Evolutionary conservation across 2,888 invertebrate species (phyloP).

Genomic region (Lycophotia porphyrea): DNA sequence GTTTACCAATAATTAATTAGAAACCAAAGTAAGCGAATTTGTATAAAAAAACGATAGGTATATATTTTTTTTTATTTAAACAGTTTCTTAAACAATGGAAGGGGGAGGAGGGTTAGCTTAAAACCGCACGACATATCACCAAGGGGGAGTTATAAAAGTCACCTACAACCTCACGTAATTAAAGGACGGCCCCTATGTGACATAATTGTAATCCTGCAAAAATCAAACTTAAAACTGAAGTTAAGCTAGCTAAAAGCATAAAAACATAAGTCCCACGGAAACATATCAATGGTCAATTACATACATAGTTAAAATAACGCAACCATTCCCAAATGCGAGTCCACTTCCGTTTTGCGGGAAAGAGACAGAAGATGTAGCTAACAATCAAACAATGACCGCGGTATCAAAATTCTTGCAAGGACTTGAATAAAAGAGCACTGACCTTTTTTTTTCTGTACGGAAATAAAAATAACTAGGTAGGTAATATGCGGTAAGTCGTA

Average conservation of each 20-base stretch:
- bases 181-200: neutral
- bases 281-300: constrained; percentile 4
- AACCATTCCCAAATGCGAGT: constrained; percentile 44
- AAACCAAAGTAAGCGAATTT: too few relatives aligned
- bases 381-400: constrained; percentile 51
- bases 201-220: neutral
- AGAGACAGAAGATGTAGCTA: constrained; percentile 33
- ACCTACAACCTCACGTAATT: neutral
- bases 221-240: neutral
- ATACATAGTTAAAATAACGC: constrained; percentile 38
- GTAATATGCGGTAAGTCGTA: neutral
- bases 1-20: too few relatives aligned
- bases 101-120: too few relatives aligned
- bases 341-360: constrained; percentile 47
- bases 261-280: constrained; percentile 1
- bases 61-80: too few relatives aligned
- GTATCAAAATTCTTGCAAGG: constrained; percentile 45
- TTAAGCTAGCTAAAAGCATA: neutral
- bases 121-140: too few relatives aligned
- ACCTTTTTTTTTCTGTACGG: constrained; percentile 23
- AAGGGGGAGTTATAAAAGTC: neutral
- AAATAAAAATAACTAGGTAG: constrained; percentile 4
- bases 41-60: too few relatives aligned
- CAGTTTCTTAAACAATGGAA: too few relatives aligned
- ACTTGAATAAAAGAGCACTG: constrained; percentile 34